A percentile compares a stretch with the other conserved stretches of the same genome.
Evolutionary conservation across 2,797 vertebrate species (phyloP).

Genomic region (Ambastaia sidthimunki): DNA sequence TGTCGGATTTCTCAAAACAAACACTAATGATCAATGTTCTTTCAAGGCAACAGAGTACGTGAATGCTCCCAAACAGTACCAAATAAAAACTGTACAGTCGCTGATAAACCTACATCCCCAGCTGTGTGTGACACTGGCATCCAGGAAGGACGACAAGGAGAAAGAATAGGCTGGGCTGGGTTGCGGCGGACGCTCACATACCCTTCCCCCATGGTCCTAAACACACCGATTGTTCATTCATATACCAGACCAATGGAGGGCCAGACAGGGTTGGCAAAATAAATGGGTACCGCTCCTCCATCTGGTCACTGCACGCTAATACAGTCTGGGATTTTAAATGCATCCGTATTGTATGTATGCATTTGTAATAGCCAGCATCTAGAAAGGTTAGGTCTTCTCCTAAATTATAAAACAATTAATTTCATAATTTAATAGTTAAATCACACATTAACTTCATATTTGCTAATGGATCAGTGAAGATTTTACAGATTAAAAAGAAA

Average conservation of each 20-base stretch:
- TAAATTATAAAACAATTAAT: no score
- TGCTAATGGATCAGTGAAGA: no score
- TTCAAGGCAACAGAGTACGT: conserved; percentile 6
- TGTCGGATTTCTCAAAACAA: background rate
- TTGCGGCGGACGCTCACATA: conserved; percentile 60
- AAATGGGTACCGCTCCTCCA: conserved; percentile 3
- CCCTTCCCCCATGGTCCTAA: conserved; percentile 51
- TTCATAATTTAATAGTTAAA: no score
- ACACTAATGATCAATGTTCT: background rate
- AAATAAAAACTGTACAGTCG: conserved; percentile 13
- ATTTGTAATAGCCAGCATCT: no score
- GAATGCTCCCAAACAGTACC: conserved; percentile 36
- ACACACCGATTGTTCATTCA: conserved; percentile 53
- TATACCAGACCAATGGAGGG: background rate
- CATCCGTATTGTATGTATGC: no score
- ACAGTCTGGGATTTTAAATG: background rate
- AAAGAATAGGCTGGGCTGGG: conserved; percentile 66
- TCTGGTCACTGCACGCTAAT: conserved; percentile 36
- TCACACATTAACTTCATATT: no score
- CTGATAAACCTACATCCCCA: conserved; percentile 56
- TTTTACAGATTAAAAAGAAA: no score
- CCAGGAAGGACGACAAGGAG: conserved; percentile 68
- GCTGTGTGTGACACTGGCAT: conserved; percentile 67
- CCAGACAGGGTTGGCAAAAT: background rate
- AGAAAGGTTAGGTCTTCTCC: no score